phyloP scores from a whole-genome alignment of 2,797 vertebrate genomes.

The Uromys caudimaculatus region DNA sequence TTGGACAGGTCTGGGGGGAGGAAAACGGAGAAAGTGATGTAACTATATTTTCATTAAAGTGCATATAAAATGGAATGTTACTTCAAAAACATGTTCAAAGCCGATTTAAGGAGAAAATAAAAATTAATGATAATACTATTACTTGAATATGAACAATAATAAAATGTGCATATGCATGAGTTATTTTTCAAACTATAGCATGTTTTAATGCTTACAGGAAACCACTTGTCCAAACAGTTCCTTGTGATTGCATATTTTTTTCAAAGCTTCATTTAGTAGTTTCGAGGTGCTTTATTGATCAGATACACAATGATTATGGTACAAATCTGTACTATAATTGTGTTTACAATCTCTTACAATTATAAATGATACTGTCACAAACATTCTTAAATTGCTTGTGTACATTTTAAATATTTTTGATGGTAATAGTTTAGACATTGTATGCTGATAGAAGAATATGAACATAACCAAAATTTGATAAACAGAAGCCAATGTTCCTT shows the following conservation, averaged over 20 bases:
- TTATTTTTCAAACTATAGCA: not conserved
- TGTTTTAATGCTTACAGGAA: not conserved
- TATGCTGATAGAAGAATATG: not conserved
- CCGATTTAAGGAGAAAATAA: not conserved
- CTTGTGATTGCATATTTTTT: not conserved
- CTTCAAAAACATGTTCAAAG: not conserved
- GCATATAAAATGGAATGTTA: not conserved
- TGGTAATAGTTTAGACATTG: not conserved
- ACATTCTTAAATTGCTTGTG: not conserved
- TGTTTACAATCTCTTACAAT: not conserved
- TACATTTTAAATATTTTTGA: not conserved
- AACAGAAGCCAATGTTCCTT: not conserved
- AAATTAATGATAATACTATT: not conserved
- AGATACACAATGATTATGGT: not conserved
- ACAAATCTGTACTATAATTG: not conserved
- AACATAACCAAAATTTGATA: not conserved
- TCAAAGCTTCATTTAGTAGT: not conserved
- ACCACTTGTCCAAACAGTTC: not conserved
- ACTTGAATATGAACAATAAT: not conserved
- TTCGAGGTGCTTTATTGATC: not conserved
- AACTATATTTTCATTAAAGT: not conserved
- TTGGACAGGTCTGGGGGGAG: no score
- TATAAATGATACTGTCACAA: not conserved
- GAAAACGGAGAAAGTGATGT: not conserved
- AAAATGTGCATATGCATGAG: not conserved